phyloP scores from a whole-genome alignment of 2,113 vertebrate species.

The Phylloscopus whistleri region DNA sequence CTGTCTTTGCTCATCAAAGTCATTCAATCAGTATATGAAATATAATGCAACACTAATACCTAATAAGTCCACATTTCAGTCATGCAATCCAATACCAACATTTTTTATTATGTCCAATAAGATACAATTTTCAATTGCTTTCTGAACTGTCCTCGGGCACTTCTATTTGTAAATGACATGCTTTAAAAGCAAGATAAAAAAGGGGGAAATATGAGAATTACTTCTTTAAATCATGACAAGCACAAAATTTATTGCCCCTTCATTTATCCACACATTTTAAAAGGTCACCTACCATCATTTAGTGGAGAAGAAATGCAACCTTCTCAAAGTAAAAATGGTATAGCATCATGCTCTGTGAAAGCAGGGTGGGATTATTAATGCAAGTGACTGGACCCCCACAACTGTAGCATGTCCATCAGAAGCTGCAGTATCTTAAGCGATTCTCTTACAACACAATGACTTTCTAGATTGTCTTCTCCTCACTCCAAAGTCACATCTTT shows the following conservation, averaged over 20 bases:
- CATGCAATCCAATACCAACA: conserved; percentile 5
- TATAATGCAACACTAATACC: conserved; percentile 23
- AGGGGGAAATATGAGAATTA: not conserved
- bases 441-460: not conserved
- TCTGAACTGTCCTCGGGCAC: conserved; percentile 13
- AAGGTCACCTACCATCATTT: conserved; percentile 42
- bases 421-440: not conserved
- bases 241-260: conserved; percentile 61
- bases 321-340: conserved; percentile 57
- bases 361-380: conserved; percentile 44
- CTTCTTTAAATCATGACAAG: conserved; percentile 63
- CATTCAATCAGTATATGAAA: conserved; percentile 34
- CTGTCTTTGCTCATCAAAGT: conserved; percentile 53
- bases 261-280: conserved; percentile 62
- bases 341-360: conserved; percentile 24
- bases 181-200: conserved; percentile 45
- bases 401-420: not conserved
- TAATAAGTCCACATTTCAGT: conserved; percentile 42
- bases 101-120: conserved; percentile 43
- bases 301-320: conserved; percentile 42
- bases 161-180: conserved; percentile 4
- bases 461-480: not conserved
- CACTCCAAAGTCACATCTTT: not conserved
- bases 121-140: conserved; percentile 27
- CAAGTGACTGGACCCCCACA: not conserved